Evolutionary conservation across 1,140 invertebrate genomes (phyloP).

Genomic region (Anastatus disparis): DNA sequence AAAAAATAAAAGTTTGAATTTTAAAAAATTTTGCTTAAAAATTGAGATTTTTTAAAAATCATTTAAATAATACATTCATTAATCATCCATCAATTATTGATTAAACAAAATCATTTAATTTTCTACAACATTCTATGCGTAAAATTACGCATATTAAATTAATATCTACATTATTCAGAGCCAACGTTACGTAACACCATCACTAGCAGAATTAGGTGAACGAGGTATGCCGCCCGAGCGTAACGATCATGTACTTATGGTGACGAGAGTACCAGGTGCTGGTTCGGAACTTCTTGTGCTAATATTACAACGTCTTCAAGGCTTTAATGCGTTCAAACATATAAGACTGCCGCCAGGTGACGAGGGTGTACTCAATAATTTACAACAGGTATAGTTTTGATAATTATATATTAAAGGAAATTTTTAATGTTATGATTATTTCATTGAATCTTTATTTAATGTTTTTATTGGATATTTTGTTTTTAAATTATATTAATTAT

Average conservation of each 20-base stretch:
- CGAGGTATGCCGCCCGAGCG: slow-evolving; percentile 61
- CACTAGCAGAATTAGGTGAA: slow-evolving; percentile 65
- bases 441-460: no score
- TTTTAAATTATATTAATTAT: slow-evolving; percentile 4
- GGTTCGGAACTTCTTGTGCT: slow-evolving; percentile 75
- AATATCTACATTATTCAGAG: no score
- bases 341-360: slow-evolving; percentile 67
- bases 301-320: slow-evolving; percentile 73
- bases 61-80: no score
- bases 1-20: no score
- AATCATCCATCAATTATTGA: no score
- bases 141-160: no score
- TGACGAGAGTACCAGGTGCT: slow-evolving; percentile 74
- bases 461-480: background rate
- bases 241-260: slow-evolving; percentile 70
- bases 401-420: no score
- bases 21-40: no score
- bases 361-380: slow-evolving; percentile 56
- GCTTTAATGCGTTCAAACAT: slow-evolving; percentile 73
- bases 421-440: no score
- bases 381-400: slow-evolving; percentile 63
- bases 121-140: no score
- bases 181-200: slow-evolving; percentile 67
- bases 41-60: no score
- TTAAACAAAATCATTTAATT: no score